A percentile compares a stretch with the other conserved stretches of the same genome.
Evolutionary conservation across 2,888 invertebrate species (phyloP).

Genomic region (Eledona agricola): DNA sequence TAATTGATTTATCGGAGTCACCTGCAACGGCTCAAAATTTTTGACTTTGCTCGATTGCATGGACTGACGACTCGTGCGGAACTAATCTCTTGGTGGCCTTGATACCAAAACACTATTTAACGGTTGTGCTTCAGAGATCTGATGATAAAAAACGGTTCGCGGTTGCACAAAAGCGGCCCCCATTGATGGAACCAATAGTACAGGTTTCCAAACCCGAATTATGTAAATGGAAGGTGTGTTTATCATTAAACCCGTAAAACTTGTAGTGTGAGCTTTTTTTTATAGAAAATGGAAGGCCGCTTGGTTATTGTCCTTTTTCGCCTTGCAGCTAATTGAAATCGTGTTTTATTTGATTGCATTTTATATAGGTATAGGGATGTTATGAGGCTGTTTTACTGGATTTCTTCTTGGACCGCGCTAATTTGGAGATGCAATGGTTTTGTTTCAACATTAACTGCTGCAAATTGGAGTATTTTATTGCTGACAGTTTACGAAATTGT

Average conservation of each 20-base stretch:
- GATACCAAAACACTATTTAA: slow-evolving; percentile 10
- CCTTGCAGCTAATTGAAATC: slow-evolving; percentile 7
- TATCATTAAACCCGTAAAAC: not conserved
- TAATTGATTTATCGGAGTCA: no score
- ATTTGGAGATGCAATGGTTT: no score
- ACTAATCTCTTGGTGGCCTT: slow-evolving; percentile 8
- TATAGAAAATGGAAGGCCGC: not conserved
- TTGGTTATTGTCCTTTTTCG: slow-evolving; percentile 3
- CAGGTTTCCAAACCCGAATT: slow-evolving; percentile 1
- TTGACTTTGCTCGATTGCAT: no score
- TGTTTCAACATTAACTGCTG: no score
- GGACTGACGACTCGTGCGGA: slow-evolving; percentile 16
- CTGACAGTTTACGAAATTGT: no score
- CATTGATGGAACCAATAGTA: slow-evolving; percentile 1
- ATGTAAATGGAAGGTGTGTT: slow-evolving; percentile 5
- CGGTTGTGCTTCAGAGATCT: slow-evolving; percentile 11
- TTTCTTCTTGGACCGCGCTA: no score
- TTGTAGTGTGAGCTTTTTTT: not conserved
- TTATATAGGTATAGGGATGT: no score
- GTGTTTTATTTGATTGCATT: slow-evolving; percentile 1
- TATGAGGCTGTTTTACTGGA: slow-evolving; percentile 12
- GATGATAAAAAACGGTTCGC: slow-evolving; percentile 8
- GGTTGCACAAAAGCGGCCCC: no score
- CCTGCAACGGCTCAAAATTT: no score
- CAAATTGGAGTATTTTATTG: no score